Evolutionary conservation across 2,888 invertebrate species (phyloP).

Genomic region (Agrochola litura): DNA sequence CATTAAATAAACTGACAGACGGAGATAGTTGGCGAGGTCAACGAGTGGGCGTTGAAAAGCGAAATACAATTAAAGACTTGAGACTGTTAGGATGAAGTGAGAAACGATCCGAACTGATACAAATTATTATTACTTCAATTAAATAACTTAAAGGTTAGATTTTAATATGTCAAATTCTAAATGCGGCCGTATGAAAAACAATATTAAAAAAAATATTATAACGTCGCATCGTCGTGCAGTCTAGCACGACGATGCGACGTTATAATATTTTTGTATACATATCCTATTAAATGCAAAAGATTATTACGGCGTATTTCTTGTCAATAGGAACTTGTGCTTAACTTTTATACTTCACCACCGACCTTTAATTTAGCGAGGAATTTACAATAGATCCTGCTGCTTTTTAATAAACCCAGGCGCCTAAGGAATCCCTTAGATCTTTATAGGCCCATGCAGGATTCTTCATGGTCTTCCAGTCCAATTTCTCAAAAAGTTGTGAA

Average conservation of each 20-base stretch:
- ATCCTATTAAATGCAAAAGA: not conserved
- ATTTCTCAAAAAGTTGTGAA: not conserved
- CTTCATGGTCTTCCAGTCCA: no score
- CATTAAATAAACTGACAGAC: slow-evolving; percentile 26
- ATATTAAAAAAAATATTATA: slow-evolving; percentile 1
- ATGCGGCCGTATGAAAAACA: not conserved
- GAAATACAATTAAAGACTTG: slow-evolving; percentile 10
- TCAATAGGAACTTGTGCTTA: not conserved
- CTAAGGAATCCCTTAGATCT: not conserved
- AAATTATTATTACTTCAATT: slow-evolving; percentile 3
- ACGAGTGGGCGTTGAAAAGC: not conserved
- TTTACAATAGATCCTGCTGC: not conserved
- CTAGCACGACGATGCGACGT: no score
- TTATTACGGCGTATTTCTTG: not conserved
- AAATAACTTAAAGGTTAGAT: not conserved
- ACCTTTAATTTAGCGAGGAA: not conserved
- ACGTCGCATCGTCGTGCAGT: no score
- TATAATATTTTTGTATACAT: not conserved
- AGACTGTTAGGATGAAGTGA: not conserved
- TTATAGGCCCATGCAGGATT: not conserved
- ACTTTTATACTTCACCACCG: not conserved
- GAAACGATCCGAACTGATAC: not conserved
- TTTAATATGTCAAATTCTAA: not conserved
- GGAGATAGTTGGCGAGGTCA: not conserved
- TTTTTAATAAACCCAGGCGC: not conserved